These are phyloP conservation scores for Pangasius larnaudii DNA, from an alignment of 2,797 vertebrate genomes.

Conservation along the genomic window DNA sequence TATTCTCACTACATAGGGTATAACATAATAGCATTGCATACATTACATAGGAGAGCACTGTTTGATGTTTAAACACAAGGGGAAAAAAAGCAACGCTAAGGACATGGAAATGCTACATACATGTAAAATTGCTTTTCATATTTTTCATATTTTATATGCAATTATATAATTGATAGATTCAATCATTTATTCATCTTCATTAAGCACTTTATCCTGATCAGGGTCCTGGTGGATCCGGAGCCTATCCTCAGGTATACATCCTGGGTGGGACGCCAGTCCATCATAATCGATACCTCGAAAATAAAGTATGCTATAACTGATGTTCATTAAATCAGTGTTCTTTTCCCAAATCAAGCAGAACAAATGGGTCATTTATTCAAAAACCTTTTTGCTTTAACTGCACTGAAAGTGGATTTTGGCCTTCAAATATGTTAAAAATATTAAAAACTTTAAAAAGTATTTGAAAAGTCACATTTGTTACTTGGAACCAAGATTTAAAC, in stretches of 20 bases:
- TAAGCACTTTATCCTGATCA: neutral
- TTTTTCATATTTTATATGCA: neutral
- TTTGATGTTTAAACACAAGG: neutral
- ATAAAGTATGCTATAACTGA: neutral
- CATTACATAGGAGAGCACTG: neutral
- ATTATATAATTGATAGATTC: neutral
- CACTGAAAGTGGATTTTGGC: neutral
- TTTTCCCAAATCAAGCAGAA: neutral
- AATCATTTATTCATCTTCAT: neutral
- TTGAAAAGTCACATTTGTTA: constrained; percentile 8
- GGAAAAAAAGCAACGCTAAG: neutral
- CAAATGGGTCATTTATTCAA: neutral
- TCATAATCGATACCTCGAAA: neutral
- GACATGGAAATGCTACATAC: neutral
- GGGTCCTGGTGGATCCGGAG: neutral
- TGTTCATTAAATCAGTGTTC: neutral
- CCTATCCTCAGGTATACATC: neutral
- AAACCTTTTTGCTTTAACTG: neutral
- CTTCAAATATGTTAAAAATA: neutral
- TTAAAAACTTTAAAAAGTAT: neutral
- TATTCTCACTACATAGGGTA: neutral
- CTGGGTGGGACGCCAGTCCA: neutral
- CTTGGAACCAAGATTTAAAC: neutral
- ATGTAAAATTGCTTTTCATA: neutral
- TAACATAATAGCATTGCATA: neutral